These are phyloP conservation scores for Epizoanthus scotinus DNA, from an alignment of 92 coral and sea anemone species.

Conservation along the genomic window DNA sequence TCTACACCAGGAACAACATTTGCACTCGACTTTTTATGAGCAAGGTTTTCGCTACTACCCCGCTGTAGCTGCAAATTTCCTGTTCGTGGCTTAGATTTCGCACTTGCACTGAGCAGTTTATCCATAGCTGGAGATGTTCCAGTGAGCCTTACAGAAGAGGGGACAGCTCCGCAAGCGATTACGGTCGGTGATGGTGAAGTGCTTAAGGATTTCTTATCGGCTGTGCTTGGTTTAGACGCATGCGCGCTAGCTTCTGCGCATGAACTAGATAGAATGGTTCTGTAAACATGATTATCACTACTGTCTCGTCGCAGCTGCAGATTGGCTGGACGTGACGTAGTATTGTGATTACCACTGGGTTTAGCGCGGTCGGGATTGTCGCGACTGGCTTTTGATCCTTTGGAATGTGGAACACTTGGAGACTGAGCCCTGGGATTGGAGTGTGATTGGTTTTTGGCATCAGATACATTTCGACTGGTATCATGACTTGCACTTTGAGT, in stretches of 20 bases:
- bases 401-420: not conserved
- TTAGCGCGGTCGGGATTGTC: not conserved
- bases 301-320: not conserved
- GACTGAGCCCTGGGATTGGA: not conserved
- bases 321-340: slow-evolving; percentile 2
- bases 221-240: not conserved
- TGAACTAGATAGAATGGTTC: not conserved
- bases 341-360: not conserved
- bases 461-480: not conserved
- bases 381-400: not conserved
- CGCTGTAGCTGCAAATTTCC: not conserved
- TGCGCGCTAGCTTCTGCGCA: too few species aligned
- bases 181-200: slow-evolving; percentile 2
- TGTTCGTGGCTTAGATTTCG: not conserved
- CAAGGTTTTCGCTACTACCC: not conserved
- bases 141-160: not conserved
- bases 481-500: not conserved
- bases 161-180: not conserved
- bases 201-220: not conserved
- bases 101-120: not conserved
- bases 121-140: not conserved
- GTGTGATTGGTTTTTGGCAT: not conserved
- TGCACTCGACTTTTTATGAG: not conserved
- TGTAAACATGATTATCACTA: not conserved
- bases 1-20: not conserved